Base-by-base conservation (phyloP, 2,797 vertebrate species). In the Schizopygopsis malacanthus region DNA sequence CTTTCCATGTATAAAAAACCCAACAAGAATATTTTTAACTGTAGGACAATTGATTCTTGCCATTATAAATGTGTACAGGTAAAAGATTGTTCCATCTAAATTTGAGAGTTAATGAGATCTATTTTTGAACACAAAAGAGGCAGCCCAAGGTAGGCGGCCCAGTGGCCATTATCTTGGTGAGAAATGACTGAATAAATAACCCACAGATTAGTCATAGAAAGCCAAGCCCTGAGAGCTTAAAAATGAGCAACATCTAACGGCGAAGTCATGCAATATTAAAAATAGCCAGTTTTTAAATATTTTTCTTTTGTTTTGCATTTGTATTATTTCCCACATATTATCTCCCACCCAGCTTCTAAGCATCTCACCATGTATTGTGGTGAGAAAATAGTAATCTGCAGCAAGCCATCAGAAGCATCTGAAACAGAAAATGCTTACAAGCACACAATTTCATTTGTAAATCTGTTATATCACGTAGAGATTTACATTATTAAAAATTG, bases 401-500 rank as follows among this genome's bases (percentile, higher is more conserved):
- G 65, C 79, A 85, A 59, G 47, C 83, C 83, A 70, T 18, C 47
- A 28, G n/a, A 78, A 43, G 47, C n/a, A 69, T 84, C 75, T 79
- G 75, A 84, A 84, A 84, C 83, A 69, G 33, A 78, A 84, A 84
- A 61, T 56, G 13, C 72, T 83, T 16, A 65, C 28, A 73, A 47
- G 71, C 45, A 65, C 25, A 45, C 52, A 50, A 25, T 13, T 41
- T 54, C 3, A 78, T 20, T 2, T 69, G 37, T 56, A 78, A 56
- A 22, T 84, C 45, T 69, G 11, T 2, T 6, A 43, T 15, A 54
- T 6, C 61, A 52, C 22, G 12, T n/a, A 22, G 37, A 70, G 75
- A 56, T 59, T 78, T 69, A 70, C 37, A 56, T 43, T 4, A 41
- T 43, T 45, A 45, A 22, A 22, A 61, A 16, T 54, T 28, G 20